Conservation (phyloP, 2,113 vertebrate species). For the Phalacrocorax pelagicus region DNA sequence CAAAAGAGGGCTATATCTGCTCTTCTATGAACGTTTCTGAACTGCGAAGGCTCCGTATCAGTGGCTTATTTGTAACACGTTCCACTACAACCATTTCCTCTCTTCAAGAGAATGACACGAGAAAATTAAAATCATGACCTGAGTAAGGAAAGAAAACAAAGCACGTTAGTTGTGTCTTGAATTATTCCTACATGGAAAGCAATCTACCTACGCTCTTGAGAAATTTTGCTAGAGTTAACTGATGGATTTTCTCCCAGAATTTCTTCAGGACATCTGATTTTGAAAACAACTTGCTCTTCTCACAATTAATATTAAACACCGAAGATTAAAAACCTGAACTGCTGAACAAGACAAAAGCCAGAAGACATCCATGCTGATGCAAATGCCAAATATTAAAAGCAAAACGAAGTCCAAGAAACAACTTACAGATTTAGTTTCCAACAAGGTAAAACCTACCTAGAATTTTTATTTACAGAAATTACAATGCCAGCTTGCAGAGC, state of each 20-base stretch:
- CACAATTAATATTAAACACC: not conserved
- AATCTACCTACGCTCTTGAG: not conserved
- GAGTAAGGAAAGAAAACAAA: conserved; percentile 2
- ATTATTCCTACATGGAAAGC: not conserved
- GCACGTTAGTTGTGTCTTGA: not conserved
- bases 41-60: not conserved
- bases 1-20: conserved; percentile 20
- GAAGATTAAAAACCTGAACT: not conserved
- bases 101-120: not conserved
- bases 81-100: conserved; percentile 71
- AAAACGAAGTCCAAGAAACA: not conserved
- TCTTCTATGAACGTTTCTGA: not conserved
- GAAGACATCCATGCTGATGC: rapidly evolving
- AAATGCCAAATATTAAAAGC: not conserved
- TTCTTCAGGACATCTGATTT: not conserved
- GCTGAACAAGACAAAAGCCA: not conserved
- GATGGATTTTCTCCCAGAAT: not conserved
- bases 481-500: not conserved
- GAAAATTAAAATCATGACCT: conserved; percentile 71
- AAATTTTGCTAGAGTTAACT: not conserved
- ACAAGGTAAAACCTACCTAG: not conserved
- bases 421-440: not conserved
- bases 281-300: not conserved
- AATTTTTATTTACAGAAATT: not conserved
- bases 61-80: conserved; percentile 1